phyloP scores from a whole-genome alignment of 2,797 vertebrate genomes.

The Pangasius sanitwongsei region DNA sequence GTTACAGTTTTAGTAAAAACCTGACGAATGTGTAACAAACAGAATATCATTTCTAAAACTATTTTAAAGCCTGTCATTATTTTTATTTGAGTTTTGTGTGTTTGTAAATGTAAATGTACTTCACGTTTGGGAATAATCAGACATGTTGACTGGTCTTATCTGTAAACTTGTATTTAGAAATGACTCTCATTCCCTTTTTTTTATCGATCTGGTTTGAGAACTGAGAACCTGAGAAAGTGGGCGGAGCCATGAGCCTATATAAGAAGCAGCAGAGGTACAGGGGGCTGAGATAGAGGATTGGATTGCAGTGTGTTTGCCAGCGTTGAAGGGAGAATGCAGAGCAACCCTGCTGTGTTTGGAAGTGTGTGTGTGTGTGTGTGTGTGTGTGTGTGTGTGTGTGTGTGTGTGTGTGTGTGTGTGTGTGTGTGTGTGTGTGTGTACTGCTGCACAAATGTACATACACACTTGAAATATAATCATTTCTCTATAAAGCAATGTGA shows the following conservation, averaged over 20 bases:
- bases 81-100: neutral
- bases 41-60: neutral
- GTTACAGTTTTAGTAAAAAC: neutral
- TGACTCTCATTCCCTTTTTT: neutral
- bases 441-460: neutral
- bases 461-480: constrained; percentile 12
- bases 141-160: neutral
- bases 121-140: neutral
- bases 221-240: neutral
- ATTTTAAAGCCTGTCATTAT: neutral
- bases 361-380: too few relatives aligned
- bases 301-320: neutral
- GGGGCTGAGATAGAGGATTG: neutral
- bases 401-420: neutral
- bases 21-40: neutral
- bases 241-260: neutral
- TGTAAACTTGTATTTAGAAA: neutral
- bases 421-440: neutral
- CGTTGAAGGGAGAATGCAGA: neutral
- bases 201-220: neutral
- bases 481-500: neutral
- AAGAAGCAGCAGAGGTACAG: neutral
- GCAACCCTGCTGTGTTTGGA: constrained; percentile 20
- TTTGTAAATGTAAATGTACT: neutral
- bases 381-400: too few relatives aligned